A percentile compares a stretch with the other conserved stretches of the same genome.
Conservation (phyloP, 2,797 vertebrate genomes). For the Gadopsis marmoratus region DNA sequence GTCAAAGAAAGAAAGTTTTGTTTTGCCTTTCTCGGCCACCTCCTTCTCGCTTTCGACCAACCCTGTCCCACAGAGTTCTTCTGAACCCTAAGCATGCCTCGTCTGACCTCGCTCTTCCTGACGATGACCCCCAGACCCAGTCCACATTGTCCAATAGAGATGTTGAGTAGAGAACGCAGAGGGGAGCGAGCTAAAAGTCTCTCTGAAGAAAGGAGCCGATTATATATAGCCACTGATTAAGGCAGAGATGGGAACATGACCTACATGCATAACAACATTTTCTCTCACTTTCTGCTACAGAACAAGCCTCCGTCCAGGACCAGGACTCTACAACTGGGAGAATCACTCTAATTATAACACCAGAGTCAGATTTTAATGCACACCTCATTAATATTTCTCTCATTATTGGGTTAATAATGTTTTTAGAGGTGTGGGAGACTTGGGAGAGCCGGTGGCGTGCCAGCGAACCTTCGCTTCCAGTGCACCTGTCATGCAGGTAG, state of each 20-base stretch:
- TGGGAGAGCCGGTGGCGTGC: constrained; percentile 43
- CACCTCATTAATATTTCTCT: constrained; percentile 80
- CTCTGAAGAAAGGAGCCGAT: constrained; percentile 83
- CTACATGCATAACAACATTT: constrained; percentile 88
- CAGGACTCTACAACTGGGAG: constrained; percentile 85
- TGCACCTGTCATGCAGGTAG: constrained; percentile 63
- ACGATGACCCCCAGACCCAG: constrained; percentile 65
- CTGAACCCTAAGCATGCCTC: constrained; percentile 29
- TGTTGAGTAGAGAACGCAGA: constrained; percentile 73
- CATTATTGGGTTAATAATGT: constrained; percentile 78
- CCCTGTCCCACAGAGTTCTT: neutral
- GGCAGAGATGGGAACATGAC: constrained; percentile 88
- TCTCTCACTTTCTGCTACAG: constrained; percentile 80
- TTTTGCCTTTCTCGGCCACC: neutral
- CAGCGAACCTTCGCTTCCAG: constrained; percentile 45
- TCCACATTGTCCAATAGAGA: constrained; percentile 81
- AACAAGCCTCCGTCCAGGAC: constrained; percentile 82
- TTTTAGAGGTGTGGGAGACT: constrained; percentile 63
- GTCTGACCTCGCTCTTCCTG: constrained; percentile 65
- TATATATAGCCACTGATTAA: constrained; percentile 90
- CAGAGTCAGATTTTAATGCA: constrained; percentile 80
- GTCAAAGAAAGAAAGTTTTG: constrained; percentile 1
- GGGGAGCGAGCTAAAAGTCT: constrained; percentile 80
- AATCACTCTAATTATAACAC: constrained; percentile 84
- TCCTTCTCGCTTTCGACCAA: constrained; percentile 1